These are phyloP conservation scores for Flexamia atlantica DNA, from an alignment of 2,888 invertebrate species.

Conservation along the genomic window DNA sequence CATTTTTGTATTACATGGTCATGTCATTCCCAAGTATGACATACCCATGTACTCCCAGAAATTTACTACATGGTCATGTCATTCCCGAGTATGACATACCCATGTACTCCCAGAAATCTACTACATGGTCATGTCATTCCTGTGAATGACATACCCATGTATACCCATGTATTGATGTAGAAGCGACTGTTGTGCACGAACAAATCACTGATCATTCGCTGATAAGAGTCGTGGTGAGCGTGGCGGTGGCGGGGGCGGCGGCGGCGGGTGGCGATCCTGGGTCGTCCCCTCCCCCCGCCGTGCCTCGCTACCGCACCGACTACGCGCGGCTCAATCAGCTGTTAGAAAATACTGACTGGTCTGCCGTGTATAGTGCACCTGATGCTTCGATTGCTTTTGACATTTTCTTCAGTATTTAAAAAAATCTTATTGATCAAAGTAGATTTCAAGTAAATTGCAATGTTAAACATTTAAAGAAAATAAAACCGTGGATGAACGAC, in stretches of 20 bases:
- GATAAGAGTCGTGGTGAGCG: background rate
- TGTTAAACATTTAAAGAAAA: background rate
- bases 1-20: no score
- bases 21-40: no score
- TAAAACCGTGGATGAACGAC: constrained; percentile 22
- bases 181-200: background rate
- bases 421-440: background rate
- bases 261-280: background rate
- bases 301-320: background rate
- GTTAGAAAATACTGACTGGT: background rate
- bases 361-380: background rate
- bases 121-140: no score
- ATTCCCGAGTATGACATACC: no score
- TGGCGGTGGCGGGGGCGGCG: background rate
- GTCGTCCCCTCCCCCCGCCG: background rate
- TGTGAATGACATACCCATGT: no score
- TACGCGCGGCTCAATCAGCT: background rate
- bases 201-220: background rate
- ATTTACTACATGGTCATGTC: no score
- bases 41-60: no score
- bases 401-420: background rate
- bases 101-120: no score
- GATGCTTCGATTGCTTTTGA: background rate
- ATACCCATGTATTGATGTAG: no score
- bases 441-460: background rate